Conservation (phyloP, 2,113 vertebrate genomes). For the Chamaetylas fuelleborni region DNA sequence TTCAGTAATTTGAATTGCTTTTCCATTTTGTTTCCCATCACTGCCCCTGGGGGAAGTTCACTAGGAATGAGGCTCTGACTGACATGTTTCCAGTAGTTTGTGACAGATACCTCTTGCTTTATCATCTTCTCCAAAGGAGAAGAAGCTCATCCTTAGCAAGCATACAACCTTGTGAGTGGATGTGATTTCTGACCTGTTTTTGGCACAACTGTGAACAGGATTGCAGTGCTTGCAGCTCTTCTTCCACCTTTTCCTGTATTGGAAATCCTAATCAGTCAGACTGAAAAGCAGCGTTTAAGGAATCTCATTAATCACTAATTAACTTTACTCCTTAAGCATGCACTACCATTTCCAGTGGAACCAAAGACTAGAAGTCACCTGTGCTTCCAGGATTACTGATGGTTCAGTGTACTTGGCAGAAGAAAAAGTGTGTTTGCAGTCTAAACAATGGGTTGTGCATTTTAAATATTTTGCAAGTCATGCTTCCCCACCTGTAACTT, state of each 20-base stretch:
- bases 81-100: constrained; percentile 36
- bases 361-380: neutral
- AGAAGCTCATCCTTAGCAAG: constrained; percentile 11
- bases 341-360: constrained; percentile 23
- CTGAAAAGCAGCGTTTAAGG: neutral
- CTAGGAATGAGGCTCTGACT: neutral
- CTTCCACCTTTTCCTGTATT: neutral
- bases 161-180: neutral
- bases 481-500: neutral
- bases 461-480: neutral
- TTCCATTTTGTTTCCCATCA: neutral
- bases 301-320: constrained; percentile 34
- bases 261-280: neutral
- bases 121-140: constrained; percentile 43
- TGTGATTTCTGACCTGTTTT: constrained; percentile 42
- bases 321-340: neutral
- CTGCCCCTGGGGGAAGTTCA: neutral
- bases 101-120: constrained; percentile 55
- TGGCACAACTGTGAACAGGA: constrained; percentile 5
- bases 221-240: constrained; percentile 25
- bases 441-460: neutral
- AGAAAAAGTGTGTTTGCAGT: neutral
- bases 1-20: neutral
- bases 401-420: neutral
- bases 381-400: neutral